Base-by-base conservation (phyloP, 2,888 invertebrate species). In the Monochamus alternatus region DNA sequence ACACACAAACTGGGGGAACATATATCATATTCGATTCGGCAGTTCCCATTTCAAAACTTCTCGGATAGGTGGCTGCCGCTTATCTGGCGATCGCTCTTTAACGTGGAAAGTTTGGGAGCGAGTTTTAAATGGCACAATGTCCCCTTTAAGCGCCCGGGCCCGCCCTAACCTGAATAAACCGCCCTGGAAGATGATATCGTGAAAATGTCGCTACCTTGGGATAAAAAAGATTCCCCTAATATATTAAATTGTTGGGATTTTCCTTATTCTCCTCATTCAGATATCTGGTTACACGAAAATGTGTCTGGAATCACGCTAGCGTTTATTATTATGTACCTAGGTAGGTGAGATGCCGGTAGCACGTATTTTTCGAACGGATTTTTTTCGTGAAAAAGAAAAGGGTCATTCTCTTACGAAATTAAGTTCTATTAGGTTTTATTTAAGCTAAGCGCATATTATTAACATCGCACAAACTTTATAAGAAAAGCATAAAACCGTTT, bases 71-170 rank as follows among this genome's bases (percentile, higher is more conserved):
- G 75, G 55, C 67, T 55, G 67, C 75, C 77, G 74, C 75, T 80
- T 80, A 80, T 80, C 78, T 74, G 74, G 72, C 75, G 75, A 77
- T 78, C 77, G 74, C 77, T 78, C 75, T 80, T 80, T 77, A 80
- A 78, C 75, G 78, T 78, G 76, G 70, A 75, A 78, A 70, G 74
- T 73, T 22, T 75, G 75, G 68, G 73, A 62, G 78, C 79, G 79
- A 79, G 74, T 79, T 79, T 76, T 78, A 80, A 78, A 79, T 78
- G 79, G 77, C 71, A 74, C 72, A 68, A 62, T 67, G 69, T 77
- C 76, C 76, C 62, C 69, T 76, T 76, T 74, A 62, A 67, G 44
- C 74, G 67, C 52, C 65, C n/a, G 55, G 22, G 47, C 59, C 64
- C 44, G 55, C 65, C 67, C 71, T 73, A 62, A 66, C 62, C 52